Percentiles rank a stretch among this genome's conserved stretches.
Conservation (phyloP, 2,797 vertebrate genomes). For the Oryzias dopingdopingensis region DNA sequence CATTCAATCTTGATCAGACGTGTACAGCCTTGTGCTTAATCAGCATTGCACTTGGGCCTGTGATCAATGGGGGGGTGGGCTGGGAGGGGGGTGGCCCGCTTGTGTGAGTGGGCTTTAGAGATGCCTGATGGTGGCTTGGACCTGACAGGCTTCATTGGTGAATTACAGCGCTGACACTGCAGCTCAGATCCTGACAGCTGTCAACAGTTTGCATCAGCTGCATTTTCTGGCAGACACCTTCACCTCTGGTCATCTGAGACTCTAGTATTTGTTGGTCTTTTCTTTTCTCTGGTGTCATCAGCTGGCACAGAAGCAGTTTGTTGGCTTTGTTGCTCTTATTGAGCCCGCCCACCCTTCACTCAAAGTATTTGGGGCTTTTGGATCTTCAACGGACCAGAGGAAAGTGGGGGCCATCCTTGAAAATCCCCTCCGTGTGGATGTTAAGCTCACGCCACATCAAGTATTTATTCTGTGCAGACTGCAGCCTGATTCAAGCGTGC, state of each 20-base stretch:
- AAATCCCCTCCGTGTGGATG: slow-evolving; percentile 23
- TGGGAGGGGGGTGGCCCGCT: slow-evolving; percentile 4
- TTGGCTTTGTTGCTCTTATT: too few species aligned
- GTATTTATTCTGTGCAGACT: slow-evolving; percentile 52
- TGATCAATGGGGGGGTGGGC: slow-evolving; percentile 55
- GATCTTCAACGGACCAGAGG: too few species aligned
- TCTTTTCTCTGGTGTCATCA: too few species aligned
- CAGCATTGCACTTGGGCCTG: slow-evolving; percentile 46
- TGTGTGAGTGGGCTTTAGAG: slow-evolving; percentile 25
- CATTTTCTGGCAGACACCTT: slow-evolving; percentile 36
- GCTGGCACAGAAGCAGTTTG: too few species aligned
- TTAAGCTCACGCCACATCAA: slow-evolving; percentile 54
- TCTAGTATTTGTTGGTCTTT: too few species aligned
- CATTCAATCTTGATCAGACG: slow-evolving; percentile 41
- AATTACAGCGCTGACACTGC: slow-evolving; percentile 41
- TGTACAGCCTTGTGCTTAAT: slow-evolving; percentile 50
- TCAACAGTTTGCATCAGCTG: slow-evolving; percentile 58
- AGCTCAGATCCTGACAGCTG: slow-evolving; percentile 41
- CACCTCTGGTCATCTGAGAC: too few species aligned
- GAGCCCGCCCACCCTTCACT: too few species aligned
- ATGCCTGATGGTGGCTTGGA: slow-evolving; percentile 23
- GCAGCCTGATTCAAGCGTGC: slow-evolving; percentile 47
- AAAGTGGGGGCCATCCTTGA: slow-evolving; percentile 11
- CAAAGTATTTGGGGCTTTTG: too few species aligned
- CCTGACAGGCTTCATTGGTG: slow-evolving; percentile 56